Evolutionary conservation across 2,113 vertebrate genomes (phyloP), one percentile per base, ranked within the genome.

Genomic region (Coptodon rendalli): DNA sequence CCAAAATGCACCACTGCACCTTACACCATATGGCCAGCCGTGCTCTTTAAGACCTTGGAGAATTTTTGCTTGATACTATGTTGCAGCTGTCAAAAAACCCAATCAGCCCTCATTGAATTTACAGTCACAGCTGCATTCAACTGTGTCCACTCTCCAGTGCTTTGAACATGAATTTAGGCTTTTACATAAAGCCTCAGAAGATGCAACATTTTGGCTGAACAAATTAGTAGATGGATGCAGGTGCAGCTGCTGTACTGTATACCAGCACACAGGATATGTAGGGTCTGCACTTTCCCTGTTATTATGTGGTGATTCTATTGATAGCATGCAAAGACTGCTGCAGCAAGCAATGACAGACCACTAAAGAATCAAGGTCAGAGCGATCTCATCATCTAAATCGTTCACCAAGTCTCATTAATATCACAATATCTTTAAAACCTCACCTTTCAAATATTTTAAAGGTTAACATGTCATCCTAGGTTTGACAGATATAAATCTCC

Each of bases 321-420:
- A 43, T 27, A 34, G 34, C 80, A 43, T 73, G 29, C 52, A 76
- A 2, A 52, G 40, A 29, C 83, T 52, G 50, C 61, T 48, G 36
- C 80, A 68, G 38, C 73, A 76, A 83, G 54, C 24, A 73, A 89
- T 86, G 81, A 89, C 24, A 79, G 48, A 87, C 85, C 38, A 59
- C 52, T 53, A 24, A 8, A 34, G 53, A 56, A 73, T 63, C 84
- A 95, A 94, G 89, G 85, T 93, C 85, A 90, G 36, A 31, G 31
- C 85, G 61, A 24, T 82, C 19, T 86, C 82, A 68, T 89, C 76
- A 85, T 50, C 59, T 52, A 40, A 88, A 66, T 80, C 43, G 63
- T 80, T 84, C 86, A 89, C 11, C 53, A 80, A 87, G 81, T 71
- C 50, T 90, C 84, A 95, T 93, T 90, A 88, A 76, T 84, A 82